phyloP scores from a whole-genome alignment of 2,888 invertebrate genomes.

The Sinodicranocentrus sp. region DNA sequence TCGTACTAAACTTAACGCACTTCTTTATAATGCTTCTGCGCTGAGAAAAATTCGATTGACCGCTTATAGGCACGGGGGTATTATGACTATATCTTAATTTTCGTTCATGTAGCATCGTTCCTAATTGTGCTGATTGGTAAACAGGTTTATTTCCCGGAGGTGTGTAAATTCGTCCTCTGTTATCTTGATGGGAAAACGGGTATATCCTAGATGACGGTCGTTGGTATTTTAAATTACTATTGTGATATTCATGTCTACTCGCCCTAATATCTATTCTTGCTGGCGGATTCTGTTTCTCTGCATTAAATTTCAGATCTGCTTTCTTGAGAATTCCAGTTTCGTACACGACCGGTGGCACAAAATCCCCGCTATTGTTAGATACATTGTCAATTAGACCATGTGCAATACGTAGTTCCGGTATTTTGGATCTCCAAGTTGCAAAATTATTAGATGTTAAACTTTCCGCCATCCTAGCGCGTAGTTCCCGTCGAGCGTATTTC shows the following conservation, averaged over 20 bases:
- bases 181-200: slow-evolving; percentile 38
- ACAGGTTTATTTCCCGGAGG: slow-evolving; percentile 53
- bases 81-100: slow-evolving; percentile 58
- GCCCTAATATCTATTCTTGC: not conserved
- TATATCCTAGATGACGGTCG: slow-evolving; percentile 15
- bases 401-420: not conserved
- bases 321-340: not conserved
- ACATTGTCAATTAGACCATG: not conserved
- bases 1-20: not conserved
- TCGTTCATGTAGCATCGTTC: slow-evolving; percentile 33
- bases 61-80: slow-evolving; percentile 20
- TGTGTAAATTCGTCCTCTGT: slow-evolving; percentile 46
- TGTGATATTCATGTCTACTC: slow-evolving; percentile 12
- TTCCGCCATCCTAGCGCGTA: slow-evolving; percentile 59
- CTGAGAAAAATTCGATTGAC: not conserved
- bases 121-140: slow-evolving; percentile 35
- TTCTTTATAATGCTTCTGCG: slow-evolving; percentile 1
- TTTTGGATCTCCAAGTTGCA: not conserved
- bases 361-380: slow-evolving; percentile 39
- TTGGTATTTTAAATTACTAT: slow-evolving; percentile 17
- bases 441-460: slow-evolving; percentile 44
- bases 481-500: slow-evolving; percentile 46
- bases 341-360: not conserved
- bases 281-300: no score
- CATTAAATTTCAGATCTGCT: not conserved